Base-by-base conservation (phyloP, 1,140 invertebrate species). In the Drosophila lacteicornis region DNA sequence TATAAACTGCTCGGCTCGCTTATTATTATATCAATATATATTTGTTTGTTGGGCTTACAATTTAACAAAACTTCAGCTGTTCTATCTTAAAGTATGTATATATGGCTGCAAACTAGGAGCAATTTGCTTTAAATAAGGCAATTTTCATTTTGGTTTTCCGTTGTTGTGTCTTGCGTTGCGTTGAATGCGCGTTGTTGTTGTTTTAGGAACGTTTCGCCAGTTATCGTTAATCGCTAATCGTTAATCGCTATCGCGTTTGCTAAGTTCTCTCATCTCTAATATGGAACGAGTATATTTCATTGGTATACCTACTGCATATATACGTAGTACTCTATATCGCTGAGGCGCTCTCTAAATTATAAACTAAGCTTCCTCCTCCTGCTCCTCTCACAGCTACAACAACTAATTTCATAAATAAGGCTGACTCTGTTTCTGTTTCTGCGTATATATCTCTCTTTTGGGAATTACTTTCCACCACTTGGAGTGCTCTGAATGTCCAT, bases 331-430 rank as follows among this genome's bases (percentile, higher is more conserved):
- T 33, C 46, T 81, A 78, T 71, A 61, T 78, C 69, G 80, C 77
- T 71, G 79, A 83, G 75, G 43, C 78, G 68, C 80, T 79, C 80
- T 57, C 83, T 87, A 88, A 87, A 87, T 88, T 90, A 84, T 73
- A 81, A 80, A 84, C 81, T 90, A 88, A 90, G 81, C 81, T 79
- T 79, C 80, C 56, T 38, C 51, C 50, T 53, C 3, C 50, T 53
- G n/a, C 51, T 38, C 68, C 68, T 79, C 58, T 61, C 56, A 71
- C 60, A 58, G 74, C 82, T 81, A 87, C 71, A 67, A 75, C 42
- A 91, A 91, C 85, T 90, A 90, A 90, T 63, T 85, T 85, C 65
- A 91, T 90, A 90, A 90, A 90, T 90, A 90, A 90, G 85, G 86
- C 85, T 91, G 80, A 55, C 79, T 65, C 59, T 69, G 53, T 60